Evolutionary conservation across 2,797 vertebrate species (phyloP).

Genomic region (Steatocranus sp.): DNA sequence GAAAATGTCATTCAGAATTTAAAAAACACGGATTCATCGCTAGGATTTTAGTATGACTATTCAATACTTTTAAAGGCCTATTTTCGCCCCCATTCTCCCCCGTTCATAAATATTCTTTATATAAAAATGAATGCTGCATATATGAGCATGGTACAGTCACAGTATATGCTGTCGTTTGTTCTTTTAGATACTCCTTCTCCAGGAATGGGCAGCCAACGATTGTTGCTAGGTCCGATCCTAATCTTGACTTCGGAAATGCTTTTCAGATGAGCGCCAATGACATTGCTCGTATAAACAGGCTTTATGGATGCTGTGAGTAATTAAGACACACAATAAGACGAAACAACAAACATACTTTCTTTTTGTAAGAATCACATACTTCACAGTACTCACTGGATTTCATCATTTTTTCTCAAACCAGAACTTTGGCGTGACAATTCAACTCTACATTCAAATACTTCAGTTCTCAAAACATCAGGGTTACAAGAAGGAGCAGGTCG

Average conservation of each 20-base stretch:
- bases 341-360: not conserved
- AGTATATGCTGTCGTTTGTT: not conserved
- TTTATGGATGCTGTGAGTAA: not conserved
- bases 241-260: not conserved
- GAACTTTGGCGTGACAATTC: not conserved
- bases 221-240: not conserved
- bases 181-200: constrained; percentile 29
- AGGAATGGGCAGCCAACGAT: constrained; percentile 32
- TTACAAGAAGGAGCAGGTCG: not conserved
- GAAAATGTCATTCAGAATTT: not conserved
- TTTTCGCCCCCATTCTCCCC: not conserved
- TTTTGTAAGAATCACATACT: not conserved
- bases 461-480: not conserved
- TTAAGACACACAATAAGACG: not conserved
- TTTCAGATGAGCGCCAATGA: not conserved
- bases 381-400: not conserved
- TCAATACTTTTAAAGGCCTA: not conserved
- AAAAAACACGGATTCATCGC: not conserved
- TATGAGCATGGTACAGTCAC: not conserved
- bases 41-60: not conserved
- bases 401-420: not conserved
- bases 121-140: not conserved
- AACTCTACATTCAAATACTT: not conserved
- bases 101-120: not conserved
- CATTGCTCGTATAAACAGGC: not conserved